Percentiles rank a stretch among this genome's conserved stretches.
Conservation (phyloP, 2,888 invertebrate species). For the Synanthedon myopaeformis region DNA sequence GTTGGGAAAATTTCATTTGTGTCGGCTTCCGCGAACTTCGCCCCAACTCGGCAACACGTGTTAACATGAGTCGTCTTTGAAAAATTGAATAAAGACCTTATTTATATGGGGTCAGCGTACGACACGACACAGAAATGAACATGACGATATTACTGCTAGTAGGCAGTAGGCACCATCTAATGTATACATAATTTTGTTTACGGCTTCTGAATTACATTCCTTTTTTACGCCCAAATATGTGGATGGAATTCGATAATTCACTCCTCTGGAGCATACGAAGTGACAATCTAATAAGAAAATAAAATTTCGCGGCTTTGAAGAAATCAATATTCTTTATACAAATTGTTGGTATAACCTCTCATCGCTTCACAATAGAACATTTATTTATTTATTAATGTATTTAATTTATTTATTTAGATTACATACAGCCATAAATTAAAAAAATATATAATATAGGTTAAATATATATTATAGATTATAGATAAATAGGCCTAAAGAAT, state of each 20-base stretch:
- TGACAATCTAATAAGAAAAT: too few species aligned
- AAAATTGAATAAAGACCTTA: constrained; percentile 64
- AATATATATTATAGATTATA: too few species aligned
- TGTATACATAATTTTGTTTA: constrained; percentile 59
- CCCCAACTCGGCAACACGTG: constrained; percentile 54
- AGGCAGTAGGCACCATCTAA: constrained; percentile 42
- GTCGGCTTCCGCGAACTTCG: constrained; percentile 40
- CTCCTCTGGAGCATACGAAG: too few species aligned
- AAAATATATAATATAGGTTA: too few species aligned
- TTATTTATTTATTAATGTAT: too few species aligned
- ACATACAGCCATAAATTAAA: too few species aligned
- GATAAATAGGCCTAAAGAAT: too few species aligned
- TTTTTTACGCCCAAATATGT: constrained; percentile 5
- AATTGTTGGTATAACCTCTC: too few species aligned
- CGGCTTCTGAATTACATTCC: constrained; percentile 42
- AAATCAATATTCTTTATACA: too few species aligned
- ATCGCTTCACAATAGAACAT: too few species aligned
- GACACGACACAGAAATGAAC: constrained; percentile 51
- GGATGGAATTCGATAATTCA: constrained; percentile 5
- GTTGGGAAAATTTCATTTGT: constrained; percentile 63
- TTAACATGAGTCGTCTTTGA: constrained; percentile 63
- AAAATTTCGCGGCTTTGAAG: too few species aligned
- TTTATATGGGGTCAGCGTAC: constrained; percentile 66
- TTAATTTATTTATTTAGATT: too few species aligned
- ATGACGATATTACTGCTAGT: constrained; percentile 59